Evolutionary conservation across 2,888 invertebrate species (phyloP), one percentile per base, ranked within the genome.

Genomic region (Hartigia nigra): DNA sequence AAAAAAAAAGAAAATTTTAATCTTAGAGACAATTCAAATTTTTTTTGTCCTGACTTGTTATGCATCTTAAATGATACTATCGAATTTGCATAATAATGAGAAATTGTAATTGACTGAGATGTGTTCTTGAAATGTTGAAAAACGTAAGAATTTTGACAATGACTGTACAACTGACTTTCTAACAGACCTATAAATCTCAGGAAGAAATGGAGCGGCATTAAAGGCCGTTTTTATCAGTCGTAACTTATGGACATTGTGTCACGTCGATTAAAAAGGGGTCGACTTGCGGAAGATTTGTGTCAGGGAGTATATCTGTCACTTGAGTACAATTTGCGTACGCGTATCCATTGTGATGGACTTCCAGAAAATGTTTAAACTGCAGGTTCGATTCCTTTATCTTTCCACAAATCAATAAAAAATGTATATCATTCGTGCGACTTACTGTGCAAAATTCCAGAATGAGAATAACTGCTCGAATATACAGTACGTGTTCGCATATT

Each of bases 231-330:
- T 75, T 75, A 35, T 35, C 35, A 35, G 36, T n/a, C 31, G 14
- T 72, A 72, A 72, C 72, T 72, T 34, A 34, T 72, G 32, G 32
- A 31, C 72, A 72, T 72, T 55, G 32, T 72, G 72, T 72, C 72
- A 34, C 72, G 72, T 32, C 72, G 72, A 69, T 83, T 75, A 81
- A 76, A 77, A 87, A 86, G 87, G 81, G 87, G 88, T 88, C 88
- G 88, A 87, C 82, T 86, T 78, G 82, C 81, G 81, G 81, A 85
- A 84, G 86, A 88, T 86, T 87, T 86, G 85, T 86, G 86, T 88
- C 87, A 88, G 85, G 82, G 83, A 85, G 72, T 72, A 31, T 55
- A 55, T 55, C 55, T 55, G 55, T 55, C 55, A 55, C 55, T 55
- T 23, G 2, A 9, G 14, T 55, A 55, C 55, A 23, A 55, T 55